Base-by-base conservation (phyloP, 2,113 vertebrate species). In the Embiotoca jacksoni region DNA sequence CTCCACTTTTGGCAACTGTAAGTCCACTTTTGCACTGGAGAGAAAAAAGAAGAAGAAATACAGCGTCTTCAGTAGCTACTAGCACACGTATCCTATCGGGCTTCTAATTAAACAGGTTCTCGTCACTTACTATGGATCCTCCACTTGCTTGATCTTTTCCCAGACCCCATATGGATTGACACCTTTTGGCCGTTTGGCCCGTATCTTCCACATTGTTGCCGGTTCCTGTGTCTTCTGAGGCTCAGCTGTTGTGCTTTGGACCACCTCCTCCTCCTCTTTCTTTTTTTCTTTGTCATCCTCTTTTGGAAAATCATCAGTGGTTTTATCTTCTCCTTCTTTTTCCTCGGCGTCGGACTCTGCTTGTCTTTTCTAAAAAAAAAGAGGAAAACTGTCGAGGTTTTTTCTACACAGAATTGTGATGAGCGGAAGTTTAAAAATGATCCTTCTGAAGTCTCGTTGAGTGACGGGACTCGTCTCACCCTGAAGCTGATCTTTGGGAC, bases 1-100 rank as follows among this genome's bases (percentile, higher is more conserved):
- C 46, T 97, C 95, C 23, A 90, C 77, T 78, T 75, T 91, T 1
- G 98, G 98, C 87, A 99, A 92, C 92, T 99, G 96, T 71, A 98
- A 90, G 88, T 99, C 97, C 66, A 98, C 94, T 0, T 91, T 95
- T 70, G 96, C 93, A 66, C 98, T 99, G 81, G 3, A 32, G 65
- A 15, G 57, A 55, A 53, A 73, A 87, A 67, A 53, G 2, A 65
- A 14, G 55, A 47, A 37, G 8, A 7, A 58, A 30, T 3, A 1
- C 10, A 62, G 4, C 57, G 30, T 16, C 33, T 35, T 1, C 10
- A n/a, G 15, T 55, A 4, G 5, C 7, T 11, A 4, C 32, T 37
- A 16, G 11, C 30, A 73, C 37, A 1, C 11, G 41, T 44, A 44
- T 13, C 41, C 23, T 23, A 23, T 23, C 23, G 23, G 23, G 23